Conservation (phyloP, 2,888 invertebrate species). For the Antheraea yamamai region DNA sequence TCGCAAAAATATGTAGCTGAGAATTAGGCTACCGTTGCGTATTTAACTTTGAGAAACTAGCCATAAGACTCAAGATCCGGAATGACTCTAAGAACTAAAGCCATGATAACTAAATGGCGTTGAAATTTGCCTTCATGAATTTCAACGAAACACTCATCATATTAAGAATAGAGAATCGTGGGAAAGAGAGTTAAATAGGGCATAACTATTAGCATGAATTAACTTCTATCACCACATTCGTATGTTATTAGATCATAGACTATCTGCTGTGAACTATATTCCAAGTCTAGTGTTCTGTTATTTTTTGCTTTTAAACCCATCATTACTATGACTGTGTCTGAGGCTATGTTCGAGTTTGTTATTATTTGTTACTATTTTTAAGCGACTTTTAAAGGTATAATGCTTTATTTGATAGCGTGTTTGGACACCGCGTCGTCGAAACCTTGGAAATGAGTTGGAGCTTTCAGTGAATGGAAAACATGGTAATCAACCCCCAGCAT, state of each 20-base stretch:
- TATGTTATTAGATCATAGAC: conserved; percentile 1
- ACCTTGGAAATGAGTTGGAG: no score
- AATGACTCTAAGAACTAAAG: not conserved
- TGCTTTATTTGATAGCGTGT: no score
- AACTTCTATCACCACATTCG: not conserved
- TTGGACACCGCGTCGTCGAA: no score
- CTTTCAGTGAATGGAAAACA: no score
- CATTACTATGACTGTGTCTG: not conserved
- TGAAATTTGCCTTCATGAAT: conserved; percentile 2
- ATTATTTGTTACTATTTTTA: no score
- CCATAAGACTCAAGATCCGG: not conserved
- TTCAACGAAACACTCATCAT: not conserved
- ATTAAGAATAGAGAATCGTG: not conserved
- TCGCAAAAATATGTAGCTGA: not conserved
- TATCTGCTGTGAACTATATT: not conserved
- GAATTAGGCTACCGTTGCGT: no score
- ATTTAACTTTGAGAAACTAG: not conserved
- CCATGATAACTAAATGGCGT: not conserved
- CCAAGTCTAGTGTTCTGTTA: not conserved
- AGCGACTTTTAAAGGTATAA: no score
- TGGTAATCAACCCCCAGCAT: no score
- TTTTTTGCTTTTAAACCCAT: not conserved
- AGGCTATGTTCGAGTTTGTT: not conserved
- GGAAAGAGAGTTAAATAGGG: not conserved
- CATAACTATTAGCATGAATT: conserved; percentile 7